phyloP scores from a whole-genome alignment of 1,140 invertebrate genomes.

The Meloidogyne hapla region DNA sequence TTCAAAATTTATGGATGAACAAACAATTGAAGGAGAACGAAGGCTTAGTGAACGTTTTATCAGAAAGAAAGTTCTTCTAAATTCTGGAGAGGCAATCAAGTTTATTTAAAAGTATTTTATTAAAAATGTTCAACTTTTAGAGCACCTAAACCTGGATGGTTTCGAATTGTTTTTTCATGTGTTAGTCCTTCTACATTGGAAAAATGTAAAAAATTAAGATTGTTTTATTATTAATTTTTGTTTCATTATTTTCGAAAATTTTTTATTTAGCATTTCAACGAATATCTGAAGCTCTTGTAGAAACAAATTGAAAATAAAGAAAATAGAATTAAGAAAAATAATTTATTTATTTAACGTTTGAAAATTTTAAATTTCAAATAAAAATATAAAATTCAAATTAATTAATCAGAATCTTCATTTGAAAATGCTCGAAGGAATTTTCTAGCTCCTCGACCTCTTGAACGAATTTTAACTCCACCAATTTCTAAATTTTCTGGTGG shows the following conservation, averaged over 20 bases:
- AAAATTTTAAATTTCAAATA: background rate
- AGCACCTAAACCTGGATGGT: constrained; percentile 40
- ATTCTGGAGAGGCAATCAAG: constrained; percentile 32
- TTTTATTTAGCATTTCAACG: constrained; percentile 3
- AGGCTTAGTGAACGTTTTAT: constrained; percentile 33
- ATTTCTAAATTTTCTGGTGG: constrained; percentile 5
- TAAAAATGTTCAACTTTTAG: constrained; percentile 1
- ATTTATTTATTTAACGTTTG: background rate
- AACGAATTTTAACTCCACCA: constrained; percentile 42
- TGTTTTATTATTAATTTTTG: too few species aligned
- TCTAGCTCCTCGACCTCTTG: constrained; percentile 45
- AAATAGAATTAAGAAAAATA: background rate
- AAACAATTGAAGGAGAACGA: constrained; percentile 44
- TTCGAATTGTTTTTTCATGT: constrained; percentile 45
- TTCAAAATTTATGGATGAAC: constrained; percentile 38
- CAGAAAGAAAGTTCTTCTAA: constrained; percentile 42
- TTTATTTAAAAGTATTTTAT: background rate
- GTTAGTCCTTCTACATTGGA: constrained; percentile 31
- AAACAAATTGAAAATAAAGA: background rate
- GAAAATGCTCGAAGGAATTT: constrained; percentile 39
- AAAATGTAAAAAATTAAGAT: constrained; percentile 31
- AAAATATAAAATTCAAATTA: background rate
- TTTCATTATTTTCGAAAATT: background rate
- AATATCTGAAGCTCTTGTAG: background rate
- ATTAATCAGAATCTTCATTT: constrained; percentile 6